Evolutionary conservation across 1,140 invertebrate species (phyloP), one percentile per base, ranked within the genome.

Genomic region (Kradibia gibbosae): DNA sequence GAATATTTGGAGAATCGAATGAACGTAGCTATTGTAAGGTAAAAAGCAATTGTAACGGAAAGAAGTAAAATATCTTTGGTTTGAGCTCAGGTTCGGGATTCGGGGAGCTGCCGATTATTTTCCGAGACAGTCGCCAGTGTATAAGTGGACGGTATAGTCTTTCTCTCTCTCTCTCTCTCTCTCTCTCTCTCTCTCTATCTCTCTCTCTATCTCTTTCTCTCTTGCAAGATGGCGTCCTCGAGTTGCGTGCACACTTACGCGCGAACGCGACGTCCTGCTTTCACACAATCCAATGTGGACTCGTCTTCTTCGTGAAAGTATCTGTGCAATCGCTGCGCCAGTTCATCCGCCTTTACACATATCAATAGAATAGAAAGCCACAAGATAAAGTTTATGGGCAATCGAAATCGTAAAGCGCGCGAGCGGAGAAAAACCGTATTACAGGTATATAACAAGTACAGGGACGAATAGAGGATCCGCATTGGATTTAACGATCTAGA

Each of bases 331-430:
- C 50, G 2, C 45, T 31, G 87, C 86, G 85, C 85, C 84, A 85
- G 86, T 87, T 87, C 86, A 87, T 89, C 87, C 88, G 84, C 87
- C 85, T 88, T 86, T 72, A 79, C 72, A 79, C 65, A 57, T 79
- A 85, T 83, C 84, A 83, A 85, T 85, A 75, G 83, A 86, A 85
- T 85, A 86, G 85, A 86, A 86, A 75, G 79, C 79, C 55, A 31
- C 7, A 77, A 77, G 84, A 88, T 88, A 87, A 89, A 86, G 84
- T 88, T 89, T 89, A 88, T 86, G 88, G 88, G 80, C 86, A 86
- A 89, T 89, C 88, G 86, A 85, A 88, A 89, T 88, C 87, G 85
- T 87, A 86, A 88, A 88, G 82, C 83, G 77, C 75, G 53, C 75
- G 25, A 48, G 17, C 13, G 25, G 36, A 42, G 22, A 25, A 70